Evolutionary conservation across 2,797 vertebrate genomes (phyloP), one percentile per base, ranked within the genome.

Genomic region (Cynopterus sphinx): DNA sequence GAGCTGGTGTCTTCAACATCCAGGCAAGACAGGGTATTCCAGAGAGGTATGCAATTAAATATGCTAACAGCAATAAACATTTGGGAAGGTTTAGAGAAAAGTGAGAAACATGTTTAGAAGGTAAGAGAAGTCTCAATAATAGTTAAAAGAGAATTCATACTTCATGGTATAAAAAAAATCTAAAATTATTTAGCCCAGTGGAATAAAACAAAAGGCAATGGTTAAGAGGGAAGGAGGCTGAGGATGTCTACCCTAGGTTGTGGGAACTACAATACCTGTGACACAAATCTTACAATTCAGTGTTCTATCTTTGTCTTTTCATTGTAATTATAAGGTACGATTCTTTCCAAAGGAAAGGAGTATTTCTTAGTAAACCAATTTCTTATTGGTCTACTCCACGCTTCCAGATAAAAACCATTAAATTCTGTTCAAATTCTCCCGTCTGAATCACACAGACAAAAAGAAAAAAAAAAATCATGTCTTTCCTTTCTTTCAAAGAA

Each of bases 121-220:
- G 78, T 67, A 83, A 26, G 28, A 51, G 36, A 61, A 77, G 55
- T 81, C 17, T 61, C 67, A 73, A 73, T 36, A 46, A 53, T 26
- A 2, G 3, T 21, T 73, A 24, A 67, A 33, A 71, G 12, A 88
- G 9, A 82, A 83, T 53, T 92, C 33, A 83, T 65, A 74, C 49
- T 55, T 41, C 49, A 33, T 46, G 16, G 10, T 71, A 1, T 36
- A 57, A 85, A 68, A 74, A 59, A 87, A 73, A 90, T 39, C 41
- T 61, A 77, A 86, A 89, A 57, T 89, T 67, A 68, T 15, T 46
- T 74, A 77, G 12, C 9, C 33, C 15, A 63, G 13, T 90, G 9
- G 31, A 61, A 74, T 92, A 31, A 90, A 92, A 79, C 41, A 79
- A 91, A 96, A 85, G 43, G 24, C 46, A 94, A 5, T n/a, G 9